Percentiles rank a stretch among this genome's conserved stretches.
phyloP scores from a whole-genome alignment of 2,113 vertebrate species.

The Scytalopus superciliaris region DNA sequence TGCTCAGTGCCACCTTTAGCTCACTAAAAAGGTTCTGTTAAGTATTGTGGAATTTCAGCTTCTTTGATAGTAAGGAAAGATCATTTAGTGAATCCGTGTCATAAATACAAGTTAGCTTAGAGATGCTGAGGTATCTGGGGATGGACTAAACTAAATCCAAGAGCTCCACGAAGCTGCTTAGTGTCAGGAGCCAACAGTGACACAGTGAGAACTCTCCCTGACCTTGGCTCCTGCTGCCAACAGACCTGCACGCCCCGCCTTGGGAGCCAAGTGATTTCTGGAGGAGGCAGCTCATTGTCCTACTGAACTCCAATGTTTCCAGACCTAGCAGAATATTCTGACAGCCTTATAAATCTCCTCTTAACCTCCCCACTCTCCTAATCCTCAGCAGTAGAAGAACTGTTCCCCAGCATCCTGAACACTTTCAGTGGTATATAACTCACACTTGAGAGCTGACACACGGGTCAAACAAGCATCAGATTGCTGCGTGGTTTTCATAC shows the following conservation, averaged over 20 bases:
- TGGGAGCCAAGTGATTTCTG: background rate
- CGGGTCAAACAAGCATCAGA: conserved; percentile 50
- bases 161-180: background rate
- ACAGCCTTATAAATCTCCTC: background rate
- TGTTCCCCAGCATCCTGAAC: background rate
- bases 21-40: background rate
- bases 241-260: background rate
- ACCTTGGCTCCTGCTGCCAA: background rate
- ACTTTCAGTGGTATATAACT: background rate
- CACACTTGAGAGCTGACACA: conserved; percentile 11
- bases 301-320: background rate
- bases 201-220: background rate
- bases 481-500: conserved; percentile 55
- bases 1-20: background rate
- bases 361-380: background rate
- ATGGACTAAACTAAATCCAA: background rate
- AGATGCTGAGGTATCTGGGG: background rate
- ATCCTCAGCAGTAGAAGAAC: background rate
- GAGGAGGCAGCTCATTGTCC: background rate
- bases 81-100: background rate
- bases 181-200: background rate
- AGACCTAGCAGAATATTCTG: background rate
- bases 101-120: background rate
- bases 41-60: background rate
- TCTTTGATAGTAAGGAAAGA: background rate